Conservation (phyloP, 2,888 invertebrate species). For the Euphydryas editha region DNA sequence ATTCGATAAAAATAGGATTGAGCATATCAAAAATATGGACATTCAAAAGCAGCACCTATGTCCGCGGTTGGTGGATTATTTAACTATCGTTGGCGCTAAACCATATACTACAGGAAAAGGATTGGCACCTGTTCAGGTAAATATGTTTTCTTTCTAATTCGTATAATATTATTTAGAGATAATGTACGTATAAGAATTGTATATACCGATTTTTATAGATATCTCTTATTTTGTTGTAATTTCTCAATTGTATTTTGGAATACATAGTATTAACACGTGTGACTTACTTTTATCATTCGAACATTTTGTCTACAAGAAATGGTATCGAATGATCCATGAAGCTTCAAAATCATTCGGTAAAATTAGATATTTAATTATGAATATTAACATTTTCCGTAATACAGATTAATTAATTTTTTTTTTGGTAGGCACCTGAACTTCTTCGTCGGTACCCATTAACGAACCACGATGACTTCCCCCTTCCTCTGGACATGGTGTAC, state of each 20-base stretch:
- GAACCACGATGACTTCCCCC: conserved; percentile 98
- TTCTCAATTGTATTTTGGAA: too few species aligned
- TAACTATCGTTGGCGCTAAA: conserved; percentile 97
- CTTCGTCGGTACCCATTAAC: conserved; percentile 97
- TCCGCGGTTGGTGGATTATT: conserved; percentile 96
- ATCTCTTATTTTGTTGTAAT: background rate
- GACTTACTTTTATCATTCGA: too few species aligned
- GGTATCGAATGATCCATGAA: too few species aligned
- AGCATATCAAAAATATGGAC: conserved; percentile 72
- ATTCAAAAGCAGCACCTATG: conserved; percentile 91
- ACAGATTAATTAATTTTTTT: too few species aligned
- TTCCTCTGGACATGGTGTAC: conserved; percentile 99
- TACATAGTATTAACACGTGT: too few species aligned
- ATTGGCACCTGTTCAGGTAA: conserved; percentile 91
- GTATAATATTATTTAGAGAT: too few species aligned
- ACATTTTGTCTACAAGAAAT: too few species aligned
- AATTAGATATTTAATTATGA: too few species aligned
- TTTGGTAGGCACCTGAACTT: conserved; percentile 92
- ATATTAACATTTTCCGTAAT: background rate
- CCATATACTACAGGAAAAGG: conserved; percentile 86
- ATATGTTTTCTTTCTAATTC: background rate
- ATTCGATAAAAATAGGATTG: conserved; percentile 43
- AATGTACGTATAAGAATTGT: too few species aligned
- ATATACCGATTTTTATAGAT: background rate
- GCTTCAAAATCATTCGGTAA: too few species aligned